Evolutionary conservation across 2,113 vertebrate species (phyloP).

Genomic region (Pseudopodoces humilis): DNA sequence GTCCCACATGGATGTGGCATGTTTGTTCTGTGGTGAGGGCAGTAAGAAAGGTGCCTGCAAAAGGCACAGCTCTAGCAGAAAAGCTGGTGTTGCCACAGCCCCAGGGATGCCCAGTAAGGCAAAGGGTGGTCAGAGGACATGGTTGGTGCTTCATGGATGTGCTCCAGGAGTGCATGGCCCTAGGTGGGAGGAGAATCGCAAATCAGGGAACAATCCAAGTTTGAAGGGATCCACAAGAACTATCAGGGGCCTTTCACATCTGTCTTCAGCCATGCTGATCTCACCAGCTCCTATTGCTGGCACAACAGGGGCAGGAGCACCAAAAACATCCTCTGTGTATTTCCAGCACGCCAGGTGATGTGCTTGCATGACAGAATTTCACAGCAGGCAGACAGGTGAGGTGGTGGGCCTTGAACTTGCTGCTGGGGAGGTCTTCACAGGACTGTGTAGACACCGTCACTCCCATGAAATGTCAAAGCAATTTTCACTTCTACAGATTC

Average conservation of each 20-base stretch:
- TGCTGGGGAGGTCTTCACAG: neutral
- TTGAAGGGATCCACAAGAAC: neutral
- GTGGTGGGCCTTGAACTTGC: neutral
- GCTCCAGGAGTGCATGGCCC: neutral
- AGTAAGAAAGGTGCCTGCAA: neutral
- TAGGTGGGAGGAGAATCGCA: neutral
- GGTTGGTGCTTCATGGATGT: too few relatives aligned
- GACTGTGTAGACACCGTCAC: neutral
- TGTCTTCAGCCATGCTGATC: neutral
- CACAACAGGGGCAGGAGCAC: neutral
- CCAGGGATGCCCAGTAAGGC: neutral
- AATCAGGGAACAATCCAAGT: neutral
- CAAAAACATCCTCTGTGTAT: neutral
- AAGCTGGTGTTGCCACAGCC: neutral
- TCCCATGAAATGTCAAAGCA: neutral
- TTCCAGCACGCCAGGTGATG: neutral
- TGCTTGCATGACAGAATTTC: neutral
- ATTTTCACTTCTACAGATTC: neutral
- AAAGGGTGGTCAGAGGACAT: neutral
- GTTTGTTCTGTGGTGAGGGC: neutral
- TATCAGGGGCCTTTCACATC: neutral
- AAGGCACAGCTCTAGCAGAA: neutral
- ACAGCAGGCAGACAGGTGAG: neutral
- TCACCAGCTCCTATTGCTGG: neutral
- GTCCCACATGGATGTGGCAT: accelerated